Evolutionary conservation across 2,888 invertebrate species (phyloP), one percentile per base, ranked within the genome.

Genomic region (Rhagonycha lutea): DNA sequence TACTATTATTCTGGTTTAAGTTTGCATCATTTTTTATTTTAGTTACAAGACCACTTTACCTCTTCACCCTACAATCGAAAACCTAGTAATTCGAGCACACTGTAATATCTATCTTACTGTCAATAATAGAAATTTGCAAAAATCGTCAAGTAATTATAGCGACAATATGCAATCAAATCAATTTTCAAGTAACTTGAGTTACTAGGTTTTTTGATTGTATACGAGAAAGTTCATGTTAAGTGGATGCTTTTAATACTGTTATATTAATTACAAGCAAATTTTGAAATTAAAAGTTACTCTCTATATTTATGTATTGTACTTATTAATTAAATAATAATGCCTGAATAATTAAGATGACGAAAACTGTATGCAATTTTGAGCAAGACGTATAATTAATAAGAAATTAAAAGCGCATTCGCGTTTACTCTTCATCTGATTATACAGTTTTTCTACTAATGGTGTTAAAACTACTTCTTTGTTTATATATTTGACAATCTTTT

Each of bases 281-380:
- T 28, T 28, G 14, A 68, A 75, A 68, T 75, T 75, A 68, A 75
- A 23, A 75, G 69, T 72, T 68, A 26, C 61, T 65, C 26, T 24
- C 63, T 61, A 63, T 60, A 70, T 75, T 62, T 18, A 63, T 60
- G 70, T 65, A 74, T 77, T 77, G 77, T 74, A 71, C 28, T 72
- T 74, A 77, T 77, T 74, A 77, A 77, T 77, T 77, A 74, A 75
- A 77, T 77, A 75, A 75, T 77, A 77, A 77, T 77, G 72, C 75
- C 74, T 77, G 75, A 75, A 75, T 77, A 77, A 77, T 77, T 77
- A 77, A 73, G 77, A 74, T 74, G 77, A 72, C 77, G 77, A 77
- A 77, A 77, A 77, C 74, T 77, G 62, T 68, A 75, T 72, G 77
- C 75, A 77, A 77, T 77, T 75, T 77, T 70, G 67, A 73, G 72